Evolutionary conservation across 1,140 invertebrate species (phyloP), one percentile per base, ranked within the genome.

Genomic region (Hyles vespertilio): DNA sequence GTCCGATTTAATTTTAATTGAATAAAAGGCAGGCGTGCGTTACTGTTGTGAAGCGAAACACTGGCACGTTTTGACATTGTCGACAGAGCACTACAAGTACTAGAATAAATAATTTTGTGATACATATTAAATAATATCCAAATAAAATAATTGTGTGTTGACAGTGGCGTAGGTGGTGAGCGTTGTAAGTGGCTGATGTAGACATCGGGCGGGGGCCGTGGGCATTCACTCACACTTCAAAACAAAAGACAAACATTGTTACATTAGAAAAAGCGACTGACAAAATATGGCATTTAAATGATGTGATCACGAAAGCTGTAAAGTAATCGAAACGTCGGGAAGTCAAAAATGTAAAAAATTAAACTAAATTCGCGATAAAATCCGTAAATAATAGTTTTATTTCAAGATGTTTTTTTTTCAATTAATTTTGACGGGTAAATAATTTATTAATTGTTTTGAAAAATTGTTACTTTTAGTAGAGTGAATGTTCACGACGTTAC

Each of bases 51-150:
- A 82, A 78, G 71, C 75, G 58, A 72, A 76, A 80, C 81, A 81
- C 68, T 68, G 72, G 78, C 75, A 82, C 74, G 50, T 61, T 66
- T 50, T 52, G 56, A 56, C 64, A 71, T 40, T 40, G n/a, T 52
- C 58, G 62, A 72, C 64, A 69, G 71, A 72, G 69, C 73, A 79
- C 70, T 65, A 68, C 62, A 63, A 67, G 68, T 47, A 49, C 63
- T 66, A 77, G 74, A 80, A 80, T 74, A 76, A 70, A 72, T 58
- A 69, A 69, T 74, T 79, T 78, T 74, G 72, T 74, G 77, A 81
- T 81, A 79, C 58, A 79, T 78, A 22, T 22, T 22, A 76, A 74
- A 77, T 75, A 70, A 74, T 74, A 72, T 78, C 67, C 63, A 72
- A 82, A 75, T 77, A 74, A 74, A 69, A 70, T 69, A 65, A 65